Percentiles rank a stretch among this genome's conserved stretches.
phyloP scores from a whole-genome alignment of 2,113 vertebrate species.

The Pardalotus punctatus region DNA sequence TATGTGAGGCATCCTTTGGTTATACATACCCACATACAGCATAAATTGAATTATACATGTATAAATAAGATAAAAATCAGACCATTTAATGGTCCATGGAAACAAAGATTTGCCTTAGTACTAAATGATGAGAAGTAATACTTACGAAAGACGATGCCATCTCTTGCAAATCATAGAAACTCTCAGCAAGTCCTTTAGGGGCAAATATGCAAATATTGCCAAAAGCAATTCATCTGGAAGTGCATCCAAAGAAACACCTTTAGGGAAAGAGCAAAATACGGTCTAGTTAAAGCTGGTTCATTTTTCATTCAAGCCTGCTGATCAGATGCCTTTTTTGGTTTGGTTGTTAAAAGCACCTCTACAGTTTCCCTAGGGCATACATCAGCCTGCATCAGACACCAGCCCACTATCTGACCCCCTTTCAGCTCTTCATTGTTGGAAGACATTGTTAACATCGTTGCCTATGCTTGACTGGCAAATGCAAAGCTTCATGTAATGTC shows the following conservation, averaged over 20 bases:
- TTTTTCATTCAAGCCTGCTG: neutral
- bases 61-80: neutral
- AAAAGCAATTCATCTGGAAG: constrained; percentile 91
- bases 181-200: constrained; percentile 82
- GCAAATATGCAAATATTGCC: constrained; percentile 79
- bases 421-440: neutral
- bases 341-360: neutral
- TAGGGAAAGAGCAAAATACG: neutral
- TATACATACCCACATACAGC: neutral
- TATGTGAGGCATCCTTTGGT: neutral
- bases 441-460: neutral
- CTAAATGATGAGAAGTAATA: neutral
- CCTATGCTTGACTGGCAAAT: neutral
- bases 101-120: neutral
- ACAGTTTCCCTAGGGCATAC: neutral
- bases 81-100: neutral
- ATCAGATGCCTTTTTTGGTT: neutral
- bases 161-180: constrained; percentile 79
- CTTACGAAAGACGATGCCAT: constrained; percentile 89
- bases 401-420: neutral
- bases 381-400: neutral
- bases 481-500: neutral
- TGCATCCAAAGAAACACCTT: constrained; percentile 84
- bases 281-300: neutral
- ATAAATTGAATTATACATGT: neutral